Percentiles rank a stretch among this genome's conserved stretches.
phyloP scores from a whole-genome alignment of 1,140 invertebrate genomes.

The Macrobrachium nipponense region DNA sequence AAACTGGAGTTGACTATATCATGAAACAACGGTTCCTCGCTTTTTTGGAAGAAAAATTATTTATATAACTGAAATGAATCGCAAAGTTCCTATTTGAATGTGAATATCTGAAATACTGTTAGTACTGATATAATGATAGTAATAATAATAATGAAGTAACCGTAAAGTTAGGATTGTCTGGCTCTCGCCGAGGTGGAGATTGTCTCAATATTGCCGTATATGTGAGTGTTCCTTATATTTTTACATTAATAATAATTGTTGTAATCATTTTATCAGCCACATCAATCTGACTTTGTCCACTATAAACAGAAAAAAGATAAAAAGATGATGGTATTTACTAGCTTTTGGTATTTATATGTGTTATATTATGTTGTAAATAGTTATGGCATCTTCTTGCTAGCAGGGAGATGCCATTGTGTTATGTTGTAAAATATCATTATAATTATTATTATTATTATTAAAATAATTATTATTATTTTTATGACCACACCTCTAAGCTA shows the following conservation, averaged over 20 bases:
- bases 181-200: constrained; percentile 52
- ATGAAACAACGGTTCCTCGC: constrained; percentile 58
- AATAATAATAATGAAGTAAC: constrained; percentile 45
- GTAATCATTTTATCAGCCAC: constrained; percentile 61
- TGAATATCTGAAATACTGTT: constrained; percentile 63
- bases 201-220: constrained; percentile 57
- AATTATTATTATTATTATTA: constrained; percentile 57
- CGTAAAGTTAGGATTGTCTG: constrained; percentile 48
- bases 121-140: constrained; percentile 62
- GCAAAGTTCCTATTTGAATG: constrained; percentile 63
- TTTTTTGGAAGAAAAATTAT: constrained; percentile 57
- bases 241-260: constrained; percentile 63
- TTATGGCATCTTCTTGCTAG: neutral
- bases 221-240: constrained; percentile 61
- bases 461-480: constrained; percentile 58
- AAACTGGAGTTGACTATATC: constrained; percentile 57
- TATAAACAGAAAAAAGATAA: constrained; percentile 14
- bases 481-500: constrained; percentile 59
- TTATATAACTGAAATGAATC: constrained; percentile 63
- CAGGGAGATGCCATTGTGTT: constrained; percentile 41
- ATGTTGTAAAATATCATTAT: constrained; percentile 62
- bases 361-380: constrained; percentile 59
- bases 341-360: constrained; percentile 54
- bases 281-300: constrained; percentile 56
- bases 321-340: constrained; percentile 53